Evolutionary conservation across 2,888 invertebrate genomes (phyloP).

Genomic region (Lithophane semibrunnea): DNA sequence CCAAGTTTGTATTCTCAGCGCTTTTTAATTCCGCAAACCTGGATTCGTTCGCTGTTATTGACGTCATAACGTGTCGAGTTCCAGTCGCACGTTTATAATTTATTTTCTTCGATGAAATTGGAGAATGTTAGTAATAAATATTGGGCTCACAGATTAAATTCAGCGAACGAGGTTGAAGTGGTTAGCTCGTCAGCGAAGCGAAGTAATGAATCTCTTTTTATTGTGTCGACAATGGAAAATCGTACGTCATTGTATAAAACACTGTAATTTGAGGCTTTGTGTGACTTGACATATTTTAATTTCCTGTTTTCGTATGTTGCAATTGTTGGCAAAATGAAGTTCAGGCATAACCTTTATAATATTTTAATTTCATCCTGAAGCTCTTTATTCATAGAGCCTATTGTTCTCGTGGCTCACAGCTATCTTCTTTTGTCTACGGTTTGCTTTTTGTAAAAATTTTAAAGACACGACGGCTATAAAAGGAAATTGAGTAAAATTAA

Average conservation of each 20-base stretch:
- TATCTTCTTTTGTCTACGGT: constrained; percentile 54
- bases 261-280: constrained; percentile 40
- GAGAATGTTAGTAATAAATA: constrained; percentile 56
- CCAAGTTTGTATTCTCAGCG: constrained; percentile 64
- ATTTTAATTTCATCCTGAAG: constrained; percentile 54
- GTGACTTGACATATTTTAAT: constrained; percentile 32
- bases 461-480: constrained; percentile 35
- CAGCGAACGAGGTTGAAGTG: constrained; percentile 59
- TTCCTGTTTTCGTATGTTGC: constrained; percentile 38
- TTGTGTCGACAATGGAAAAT: constrained; percentile 46
- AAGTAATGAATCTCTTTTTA: constrained; percentile 62
- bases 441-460: constrained; percentile 44
- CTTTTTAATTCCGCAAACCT: constrained; percentile 70
- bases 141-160: constrained; percentile 61
- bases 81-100: constrained; percentile 51
- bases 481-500: constrained; percentile 56
- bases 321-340: constrained; percentile 32
- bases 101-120: constrained; percentile 63
- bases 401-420: constrained; percentile 52
- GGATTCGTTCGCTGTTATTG: constrained; percentile 60
- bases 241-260: constrained; percentile 41
- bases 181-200: constrained; percentile 56
- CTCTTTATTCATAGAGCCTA: constrained; percentile 56
- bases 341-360: constrained; percentile 39
- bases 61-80: constrained; percentile 62